phyloP scores from a whole-genome alignment of 2,888 invertebrate species.

The Caenorhabditis parvicauda region DNA sequence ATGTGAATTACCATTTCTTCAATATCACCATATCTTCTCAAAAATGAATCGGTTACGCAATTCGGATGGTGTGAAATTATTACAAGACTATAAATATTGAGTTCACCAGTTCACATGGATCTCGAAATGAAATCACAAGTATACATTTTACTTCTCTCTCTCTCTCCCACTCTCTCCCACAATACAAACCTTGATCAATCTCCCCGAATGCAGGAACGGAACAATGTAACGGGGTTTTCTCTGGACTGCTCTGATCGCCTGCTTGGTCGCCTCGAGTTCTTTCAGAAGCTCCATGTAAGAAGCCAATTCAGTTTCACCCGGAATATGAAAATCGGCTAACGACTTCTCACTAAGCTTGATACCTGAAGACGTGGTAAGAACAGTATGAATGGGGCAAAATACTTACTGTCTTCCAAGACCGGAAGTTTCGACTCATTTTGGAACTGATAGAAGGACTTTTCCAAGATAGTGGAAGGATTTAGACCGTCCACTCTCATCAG shows the following conservation, averaged over 20 bases:
- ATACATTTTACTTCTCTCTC: not conserved
- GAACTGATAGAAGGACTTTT: conserved; percentile 95
- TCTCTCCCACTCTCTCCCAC: not conserved
- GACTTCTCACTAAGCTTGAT: too few relatives aligned
- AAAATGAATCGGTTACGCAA: too few relatives aligned
- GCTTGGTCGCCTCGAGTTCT: conserved; percentile 32
- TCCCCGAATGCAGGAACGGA: conserved; percentile 90
- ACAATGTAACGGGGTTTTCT: conserved; percentile 83
- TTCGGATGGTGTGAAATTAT: too few relatives aligned
- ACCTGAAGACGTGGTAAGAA: too few relatives aligned
- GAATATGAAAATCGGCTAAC: conserved; percentile 8
- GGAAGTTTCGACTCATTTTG: conserved; percentile 96
- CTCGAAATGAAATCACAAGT: not conserved
- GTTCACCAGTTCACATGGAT: too few relatives aligned
- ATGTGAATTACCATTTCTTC: not conserved
- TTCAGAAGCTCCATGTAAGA: conserved; percentile 10
- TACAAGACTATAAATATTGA: too few relatives aligned
- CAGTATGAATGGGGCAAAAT: too few relatives aligned
- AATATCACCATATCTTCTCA: not conserved
- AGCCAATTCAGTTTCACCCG: conserved; percentile 22
- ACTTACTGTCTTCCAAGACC: conserved; percentile 79
- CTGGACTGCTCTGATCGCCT: conserved; percentile 76
- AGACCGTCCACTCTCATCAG: conserved; percentile 88
- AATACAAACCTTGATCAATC: conserved; percentile 78
- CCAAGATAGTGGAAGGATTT: conserved; percentile 98